Base-by-base conservation (phyloP, 2,113 vertebrate species). In the Microcebus ravelobensis region DNA sequence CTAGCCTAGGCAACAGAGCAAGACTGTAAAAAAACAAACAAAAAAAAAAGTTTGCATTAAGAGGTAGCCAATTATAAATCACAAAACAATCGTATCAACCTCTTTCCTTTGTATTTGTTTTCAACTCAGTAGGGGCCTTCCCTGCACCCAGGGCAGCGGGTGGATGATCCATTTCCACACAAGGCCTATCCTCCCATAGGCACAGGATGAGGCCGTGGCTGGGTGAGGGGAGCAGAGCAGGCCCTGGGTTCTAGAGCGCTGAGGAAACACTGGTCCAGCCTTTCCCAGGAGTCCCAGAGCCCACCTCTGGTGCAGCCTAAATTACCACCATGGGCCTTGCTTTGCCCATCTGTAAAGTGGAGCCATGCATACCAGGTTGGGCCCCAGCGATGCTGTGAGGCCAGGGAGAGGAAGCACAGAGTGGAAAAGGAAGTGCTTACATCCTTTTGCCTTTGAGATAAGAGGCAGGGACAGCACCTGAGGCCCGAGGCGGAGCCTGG, bases 291-390 rank as follows among this genome's bases (percentile, higher is more conserved):
- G 70, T 8, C 18, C 17, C 11, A 13, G 73, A 5, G 61, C n/a
- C 7, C 3, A 39, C 6, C 0, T n/a, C 29, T 13, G 3, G 21
- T 7, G 7, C 5, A 65, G 55, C 67, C 85, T 3, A 48, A 20
- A 8, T n/a, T 5, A 11, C 42, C 34, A 11, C 77, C 12, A 14
- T 0, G 2, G 25, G 70, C 27, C 31, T 65, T 8, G 2, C 45
- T 61, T 12, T 50, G 76, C 34, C 81, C 3, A 2, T 55, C 36
- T 45, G 55, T 20, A 11, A 20, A 65, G 73, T 3, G 11, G 25
- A 7, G 27, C 39, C 57, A 15, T 1, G 0, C 12, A 15, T 0
- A 0, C 11, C 36, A 9, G 73, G 36, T 3, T 50, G 67, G 55
- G 25, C 6, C 12, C 15, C 10, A 52, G 55, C 0, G 11, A n/a